Evolutionary conservation across 2,113 vertebrate genomes (phyloP), one percentile per base, ranked within the genome.

Genomic region (Origma solitaria): DNA sequence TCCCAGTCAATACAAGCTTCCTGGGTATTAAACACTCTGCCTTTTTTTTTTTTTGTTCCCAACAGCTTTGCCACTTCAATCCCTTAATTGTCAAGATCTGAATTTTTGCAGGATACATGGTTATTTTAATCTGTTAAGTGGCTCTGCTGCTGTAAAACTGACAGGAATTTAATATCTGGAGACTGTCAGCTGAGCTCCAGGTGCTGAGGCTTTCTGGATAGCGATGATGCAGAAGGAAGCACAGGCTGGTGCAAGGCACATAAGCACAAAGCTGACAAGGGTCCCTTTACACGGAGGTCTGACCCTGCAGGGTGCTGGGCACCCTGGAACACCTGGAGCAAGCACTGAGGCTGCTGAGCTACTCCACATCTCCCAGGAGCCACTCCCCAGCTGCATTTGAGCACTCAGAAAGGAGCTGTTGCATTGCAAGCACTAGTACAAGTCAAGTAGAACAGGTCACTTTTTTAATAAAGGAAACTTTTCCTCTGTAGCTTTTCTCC

Each of bases 41-140:
- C 38, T 73, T n/a, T 37, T 28, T 20, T 44, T 62, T 47, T n/a
- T 94, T 65, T 79, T 69, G 31, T 31, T 94, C 71, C 56, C 1
- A 13, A 87, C 64, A 96, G 89, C 86, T 58, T 82, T 70, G 60
- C 83, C 94, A 76, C 82, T 94, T 96, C 85, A 92, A 81, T 95
- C 84, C 82, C 73, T 81, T 97, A 95, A 96, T 95, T 79, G 73
- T 82, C 21, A 76, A 93, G 81, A 91, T 93, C 49, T 81, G 85
- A 87, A 87, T 95, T 97, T 97, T 62, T 93, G 90, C 85, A 95
- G 81, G 70, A 86, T 84, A 90, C 86, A 80, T 77, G 86, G 78
- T 91, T 96, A 88, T 91, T 95, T 94, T 97, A 96, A 97, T 95
- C 92, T 96, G 95, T 89, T 97, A 97, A 97, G 96, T 92, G 91